Conservation (phyloP, 2,797 vertebrate species). For the Mus spretus region DNA sequence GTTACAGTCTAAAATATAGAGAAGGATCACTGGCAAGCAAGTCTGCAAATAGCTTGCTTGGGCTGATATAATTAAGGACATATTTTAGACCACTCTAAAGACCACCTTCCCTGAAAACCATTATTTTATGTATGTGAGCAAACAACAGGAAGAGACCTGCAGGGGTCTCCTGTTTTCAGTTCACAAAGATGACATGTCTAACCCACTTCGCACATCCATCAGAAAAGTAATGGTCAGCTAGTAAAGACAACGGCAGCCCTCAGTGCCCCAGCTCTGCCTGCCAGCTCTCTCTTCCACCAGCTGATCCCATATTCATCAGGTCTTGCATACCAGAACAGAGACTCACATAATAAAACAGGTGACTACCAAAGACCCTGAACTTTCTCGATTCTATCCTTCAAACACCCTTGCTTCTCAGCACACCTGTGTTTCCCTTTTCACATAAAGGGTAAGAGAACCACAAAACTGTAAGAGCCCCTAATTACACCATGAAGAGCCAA, state of each 20-base stretch:
- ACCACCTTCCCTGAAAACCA: conserved; percentile 39
- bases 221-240: conserved; percentile 23
- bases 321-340: not conserved
- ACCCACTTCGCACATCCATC: not conserved
- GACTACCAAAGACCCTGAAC: not conserved
- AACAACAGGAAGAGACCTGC: conserved; percentile 59
- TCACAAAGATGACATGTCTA: conserved; percentile 40
- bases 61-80: conserved; percentile 42
- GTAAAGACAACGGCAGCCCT: not conserved
- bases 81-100: conserved; percentile 64
- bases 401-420: not conserved
- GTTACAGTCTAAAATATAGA: conserved; percentile 63
- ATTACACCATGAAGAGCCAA: not conserved
- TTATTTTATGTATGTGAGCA: conserved; percentile 40
- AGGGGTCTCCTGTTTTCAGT: conserved; percentile 56
- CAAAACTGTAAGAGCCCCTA: not conserved
- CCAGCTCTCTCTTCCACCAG: not conserved
- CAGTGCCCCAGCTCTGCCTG: not conserved
- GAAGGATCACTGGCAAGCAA: not conserved
- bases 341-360: not conserved
- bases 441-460: not conserved
- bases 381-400: not conserved
- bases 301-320: not conserved
- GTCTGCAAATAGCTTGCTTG: conserved; percentile 25
- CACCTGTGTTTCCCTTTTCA: not conserved